Evolutionary conservation across 1,140 invertebrate species (phyloP).

Genomic region (Leucophenga varia): DNA sequence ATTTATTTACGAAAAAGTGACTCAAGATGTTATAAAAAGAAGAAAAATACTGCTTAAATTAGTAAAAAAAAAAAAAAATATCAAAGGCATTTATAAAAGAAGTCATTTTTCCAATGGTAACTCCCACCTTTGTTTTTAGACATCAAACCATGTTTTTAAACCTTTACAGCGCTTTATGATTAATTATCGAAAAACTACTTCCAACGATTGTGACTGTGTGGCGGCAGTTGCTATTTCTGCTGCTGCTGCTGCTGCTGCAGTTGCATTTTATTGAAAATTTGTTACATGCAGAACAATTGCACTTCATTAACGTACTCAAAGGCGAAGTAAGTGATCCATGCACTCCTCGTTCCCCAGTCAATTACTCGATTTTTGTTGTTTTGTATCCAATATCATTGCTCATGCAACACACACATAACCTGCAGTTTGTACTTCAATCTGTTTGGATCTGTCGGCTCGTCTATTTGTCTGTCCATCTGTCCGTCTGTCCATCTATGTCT

Average conservation of each 20-base stretch:
- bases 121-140: no score
- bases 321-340: no score
- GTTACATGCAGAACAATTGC: slow-evolving; percentile 34
- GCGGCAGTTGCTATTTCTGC: no score
- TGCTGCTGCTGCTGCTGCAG: slow-evolving; percentile 1
- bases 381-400: no score
- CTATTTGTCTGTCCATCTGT: slow-evolving; percentile 5
- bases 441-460: slow-evolving; percentile 2
- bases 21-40: no score
- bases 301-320: slow-evolving; percentile 50
- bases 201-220: no score
- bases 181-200: no score
- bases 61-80: slow-evolving; percentile 22
- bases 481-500: slow-evolving; percentile 8
- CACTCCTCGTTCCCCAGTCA: no score
- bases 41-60: slow-evolving; percentile 49
- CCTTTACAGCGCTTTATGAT: slow-evolving; percentile 35
- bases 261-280: slow-evolving; percentile 23
- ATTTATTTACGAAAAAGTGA: slow-evolving; percentile 34
- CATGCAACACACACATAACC: no score
- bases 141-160: no score
- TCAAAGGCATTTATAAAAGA: slow-evolving; percentile 18
- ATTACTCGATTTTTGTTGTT: no score
- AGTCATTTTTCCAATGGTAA: slow-evolving; percentile 9
- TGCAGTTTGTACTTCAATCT: slow-evolving; percentile 22